Percentiles rank a stretch among this genome's conserved stretches.
These are phyloP conservation scores for Andrena minutula DNA, from an alignment of 2,888 invertebrate genomes.

Conservation along the genomic window DNA sequence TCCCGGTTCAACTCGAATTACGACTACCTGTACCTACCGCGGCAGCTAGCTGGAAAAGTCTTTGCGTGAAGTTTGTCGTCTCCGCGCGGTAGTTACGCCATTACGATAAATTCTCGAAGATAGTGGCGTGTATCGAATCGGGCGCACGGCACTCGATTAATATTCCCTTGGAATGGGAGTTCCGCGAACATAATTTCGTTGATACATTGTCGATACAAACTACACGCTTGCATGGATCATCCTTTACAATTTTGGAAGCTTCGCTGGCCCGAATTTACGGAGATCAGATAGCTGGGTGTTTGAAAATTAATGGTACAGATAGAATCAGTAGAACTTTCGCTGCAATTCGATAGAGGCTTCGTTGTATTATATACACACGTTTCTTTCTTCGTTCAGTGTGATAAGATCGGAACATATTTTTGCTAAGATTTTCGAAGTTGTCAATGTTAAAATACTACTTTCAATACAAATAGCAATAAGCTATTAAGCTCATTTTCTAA, in stretches of 20 bases:
- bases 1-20: conserved; percentile 53
- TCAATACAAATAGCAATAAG: too few species aligned
- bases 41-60: conserved; percentile 36
- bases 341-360: background rate
- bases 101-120: conserved; percentile 17
- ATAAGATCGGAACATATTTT: too few species aligned
- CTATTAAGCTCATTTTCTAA: too few species aligned
- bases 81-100: conserved; percentile 3
- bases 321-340: background rate
- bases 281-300: too few species aligned
- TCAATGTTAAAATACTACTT: too few species aligned
- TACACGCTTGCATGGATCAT: too few species aligned
- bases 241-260: background rate
- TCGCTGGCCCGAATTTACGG: background rate
- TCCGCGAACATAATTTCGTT: background rate
- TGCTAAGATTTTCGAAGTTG: too few species aligned
- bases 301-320: too few species aligned
- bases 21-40: conserved; percentile 35
- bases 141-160: conserved; percentile 10
- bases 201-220: background rate
- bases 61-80: conserved; percentile 13
- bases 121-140: conserved; percentile 7
- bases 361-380: background rate
- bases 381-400: background rate
- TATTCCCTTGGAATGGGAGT: background rate